Percentiles rank a stretch among this genome's conserved stretches.
These are phyloP conservation scores for Lutraria rhynchaena DNA, from an alignment of 1,140 invertebrate species.

Conservation along the genomic window DNA sequence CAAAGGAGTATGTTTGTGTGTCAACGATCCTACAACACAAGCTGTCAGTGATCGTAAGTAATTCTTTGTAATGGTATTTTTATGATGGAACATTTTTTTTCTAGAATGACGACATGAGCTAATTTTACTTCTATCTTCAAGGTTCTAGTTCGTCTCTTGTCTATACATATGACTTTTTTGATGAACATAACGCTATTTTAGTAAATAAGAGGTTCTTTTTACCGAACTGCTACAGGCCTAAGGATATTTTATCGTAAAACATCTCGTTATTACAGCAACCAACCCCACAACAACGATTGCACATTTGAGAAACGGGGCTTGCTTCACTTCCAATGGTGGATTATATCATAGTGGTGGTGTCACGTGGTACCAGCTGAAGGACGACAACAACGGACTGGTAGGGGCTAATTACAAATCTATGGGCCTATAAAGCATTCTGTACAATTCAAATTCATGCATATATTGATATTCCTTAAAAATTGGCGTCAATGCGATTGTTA, in stretches of 20 bases:
- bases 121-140: too few species aligned
- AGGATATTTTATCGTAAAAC: not conserved
- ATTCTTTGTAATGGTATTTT: too few species aligned
- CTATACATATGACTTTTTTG: not conserved
- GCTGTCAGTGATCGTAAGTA: conserved; percentile 46
- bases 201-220: not conserved
- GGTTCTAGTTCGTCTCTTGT: not conserved
- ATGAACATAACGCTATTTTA: not conserved
- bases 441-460: too few species aligned
- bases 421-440: too few species aligned
- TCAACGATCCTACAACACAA: conserved; percentile 23
- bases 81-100: too few species aligned
- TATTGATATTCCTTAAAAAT: too few species aligned
- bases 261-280: conserved; percentile 9
- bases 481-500: too few species aligned
- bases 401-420: too few species aligned
- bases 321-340: conserved; percentile 42
- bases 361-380: conserved; percentile 41
- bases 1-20: conserved; percentile 35
- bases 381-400: conserved; percentile 34
- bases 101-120: too few species aligned
- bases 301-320: conserved; percentile 13
- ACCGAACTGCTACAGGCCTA: not conserved
- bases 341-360: conserved; percentile 22
- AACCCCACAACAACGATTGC: conserved; percentile 11